Evolutionary conservation across 2,888 invertebrate species (phyloP), one percentile per base, ranked within the genome.

Genomic region (Nymphalis polychloros): DNA sequence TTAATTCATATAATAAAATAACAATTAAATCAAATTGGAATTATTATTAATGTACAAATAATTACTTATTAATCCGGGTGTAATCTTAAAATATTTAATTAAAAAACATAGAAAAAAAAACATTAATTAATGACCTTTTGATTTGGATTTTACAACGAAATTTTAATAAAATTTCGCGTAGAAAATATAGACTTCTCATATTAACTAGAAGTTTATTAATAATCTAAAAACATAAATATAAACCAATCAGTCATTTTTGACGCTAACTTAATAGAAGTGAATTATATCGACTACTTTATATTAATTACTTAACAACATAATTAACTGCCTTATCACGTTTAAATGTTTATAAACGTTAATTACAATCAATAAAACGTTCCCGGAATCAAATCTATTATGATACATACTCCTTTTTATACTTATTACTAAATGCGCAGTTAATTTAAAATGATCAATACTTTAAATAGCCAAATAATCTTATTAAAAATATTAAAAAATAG

Each of bases 311-410:
- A 57, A 19, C 35, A 35, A 50, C 17, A 23, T 47, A 60, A 35
- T 55, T 46, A 57, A 41, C 41, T 41, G 57, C 13, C 23, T 66
- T 55, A 61, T 66, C 61, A 31, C 31, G 50, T 48, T 47, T 35
- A 17, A 35, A 50, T 49, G 61, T 61, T 66, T 61, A 66, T 53
- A 66, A 60, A 66, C 61, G 61, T 57, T 41, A 61, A 61, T 20
- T 48, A 17, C 48, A 60, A 20, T 64, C 20, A 52, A 59, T 49
- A 19, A 20, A 41, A 60, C 48, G 55, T 66, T 66, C 66, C 20
- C 41, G 48, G 66, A 66, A 61, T 55, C 5, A 19, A 31, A 19
- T 2, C 8, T 35, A 59, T 17, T 20, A 50, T 59, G 49, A 41
- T 17, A 46, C 17, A 31, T 48, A 31, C 2, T 61, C 10, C 16